Base-by-base conservation (phyloP, 2,888 invertebrate species). In the Leucophenga montana region DNA sequence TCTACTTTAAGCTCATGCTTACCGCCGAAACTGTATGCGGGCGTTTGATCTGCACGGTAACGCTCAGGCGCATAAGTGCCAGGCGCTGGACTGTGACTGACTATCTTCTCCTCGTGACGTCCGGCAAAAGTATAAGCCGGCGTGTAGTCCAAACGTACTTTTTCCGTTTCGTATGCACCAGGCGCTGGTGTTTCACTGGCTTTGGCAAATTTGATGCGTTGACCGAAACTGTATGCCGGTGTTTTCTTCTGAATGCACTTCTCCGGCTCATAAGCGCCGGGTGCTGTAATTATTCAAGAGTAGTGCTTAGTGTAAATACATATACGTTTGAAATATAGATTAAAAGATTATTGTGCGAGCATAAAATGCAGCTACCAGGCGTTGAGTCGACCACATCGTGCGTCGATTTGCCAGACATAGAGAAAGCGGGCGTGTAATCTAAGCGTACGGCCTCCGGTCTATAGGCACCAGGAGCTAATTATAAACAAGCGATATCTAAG, bases 211-310 rank as follows among this genome's bases (percentile, higher is more conserved):
- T 91, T 91, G 5, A 91, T 91, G 87, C 93, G 93, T 73, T 92
- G 90, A 76, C 94, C 93, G 85, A 95, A 94, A 56, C 92, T 92
- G 87, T 92, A 94, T 79, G 92, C 91, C 33, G 94, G 94, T 53
- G 92, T 91, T 77, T 89, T 91, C 82, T 92, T 92, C 57, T 90
- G 81, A 0, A 89, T 76, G 59, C 89, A 85, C 72, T 90, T 90
- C 75, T 91, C 91, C 31, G 92, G 90, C 70, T 86, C 84, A 79
- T 93, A 93, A 6, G 92, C 91, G 65, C 92, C 92, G 31, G 93
- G 93, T 14, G 92, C 81, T 81, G 73, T 5, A 77, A 79, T 3
- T 70, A 50, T 3, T 16, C 14, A 20, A 18, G 53, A 53, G 14
- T 18, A 8, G 90, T 85, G 62, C 91, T 91, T 75, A 39, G 11